Base-by-base conservation (phyloP, 1,140 invertebrate species). In the Adoxophyes honmai region DNA sequence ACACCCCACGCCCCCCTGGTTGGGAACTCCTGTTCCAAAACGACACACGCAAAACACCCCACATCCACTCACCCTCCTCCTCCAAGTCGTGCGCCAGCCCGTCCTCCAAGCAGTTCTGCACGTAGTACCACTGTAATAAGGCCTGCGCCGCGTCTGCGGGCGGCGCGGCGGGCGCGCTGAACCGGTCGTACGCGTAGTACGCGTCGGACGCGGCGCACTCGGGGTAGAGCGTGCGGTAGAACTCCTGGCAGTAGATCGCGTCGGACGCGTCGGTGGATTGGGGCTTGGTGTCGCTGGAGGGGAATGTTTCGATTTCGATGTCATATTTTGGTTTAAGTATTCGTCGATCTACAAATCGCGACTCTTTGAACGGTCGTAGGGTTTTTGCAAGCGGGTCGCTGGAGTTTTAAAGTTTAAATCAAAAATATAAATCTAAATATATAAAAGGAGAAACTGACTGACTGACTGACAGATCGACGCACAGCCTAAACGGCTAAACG, bases 171-270 rank as follows among this genome's bases (percentile, higher is more conserved):
- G 72, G 68, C 15, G 68, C 11, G 2, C 77, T 61, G 70, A 86
- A 83, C 14, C 70, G 60, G 6, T 69, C 68, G 70, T 86, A 86
- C 16, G 58, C 21, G 68, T 80, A 81, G 58, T 70, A 61, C 11
- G 34, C 8, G 16, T 4, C 10, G 5, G 66, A 57, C 34, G 64
- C 68, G 16, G 10, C 38, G 51, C 65, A 68, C 18, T 68, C 55
- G n/a, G 66, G 58, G 62, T 85, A 81, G 53, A 86, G 52, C 3
- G 63, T 70, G 10, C 57, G 70, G 66, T 86, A 86, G 71, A 79
- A 84, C 75, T 82, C 80, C 14, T 63, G 75, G 55, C 68, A 74
- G 57, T 76, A 78, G 0, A 81, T 72, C 0, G 65, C 55, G 5
- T 62, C 66, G 0, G 18, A 34, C 10, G 52, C 9, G 1, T 66